Evolutionary conservation across 1,140 invertebrate species (phyloP), one percentile per base, ranked within the genome.

Genomic region (Atta colombica): DNA sequence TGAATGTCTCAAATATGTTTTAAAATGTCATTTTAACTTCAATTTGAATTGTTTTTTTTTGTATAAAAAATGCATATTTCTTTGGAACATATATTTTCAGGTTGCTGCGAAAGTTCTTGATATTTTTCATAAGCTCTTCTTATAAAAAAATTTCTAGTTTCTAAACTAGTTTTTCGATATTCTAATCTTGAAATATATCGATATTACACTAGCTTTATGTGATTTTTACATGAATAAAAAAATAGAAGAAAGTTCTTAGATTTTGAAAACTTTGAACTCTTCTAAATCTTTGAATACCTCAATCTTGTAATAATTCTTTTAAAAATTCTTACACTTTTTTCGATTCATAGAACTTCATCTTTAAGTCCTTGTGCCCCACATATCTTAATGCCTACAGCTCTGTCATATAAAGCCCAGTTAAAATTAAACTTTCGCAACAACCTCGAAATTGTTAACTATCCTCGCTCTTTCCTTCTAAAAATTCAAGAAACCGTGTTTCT

Each of bases 351-450:
- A n/a, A 65, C 39, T n/a, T 58, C n/a, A 58, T 35, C n/a, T 14
- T 75, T 3, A 45, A 8, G 21, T 49, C 10, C 8, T 25, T 60
- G 74, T 61, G 21, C 2, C 51, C 39, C 35, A 55, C 14, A n/a
- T 31, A n/a, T 14, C 10, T 65, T 60, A 31, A 49, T 0, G 3
- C 4, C 58, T 63, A 49, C 2, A 28, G 14, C 51, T 45, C 49
- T 45, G 10, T 63, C 16, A 7, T 39, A 7, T 45, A 39, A 61
- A 77, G 21, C 21, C 6, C 16, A 31, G 28, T 21, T 8, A 8
- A 35, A 51, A 21, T 28, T 14, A 58, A 68, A 68, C 77, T 80
- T 69, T 68, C 49, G 49, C 77, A 80, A n/a, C 77, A 80, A 80
- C 49, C 45, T 21, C 4, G 7, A 31, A 77, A 77, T 53, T 1